These are phyloP conservation scores for Holothuria leucospilota DNA, from an alignment of 53 echinoderm and acorn worm species.

Conservation along the genomic window DNA sequence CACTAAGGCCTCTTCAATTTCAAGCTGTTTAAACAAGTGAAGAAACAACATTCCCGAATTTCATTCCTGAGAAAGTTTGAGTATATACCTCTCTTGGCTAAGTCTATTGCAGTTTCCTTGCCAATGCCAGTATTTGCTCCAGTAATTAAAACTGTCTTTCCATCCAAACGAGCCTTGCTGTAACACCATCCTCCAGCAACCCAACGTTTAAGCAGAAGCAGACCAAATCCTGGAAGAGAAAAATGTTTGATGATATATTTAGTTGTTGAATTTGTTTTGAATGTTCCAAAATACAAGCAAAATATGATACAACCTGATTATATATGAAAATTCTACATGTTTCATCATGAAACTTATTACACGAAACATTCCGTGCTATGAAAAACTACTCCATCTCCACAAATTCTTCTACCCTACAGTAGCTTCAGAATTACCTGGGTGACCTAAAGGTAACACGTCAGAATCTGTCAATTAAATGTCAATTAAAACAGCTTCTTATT, in stretches of 20 bases:
- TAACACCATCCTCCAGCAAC: conserved; percentile 62
- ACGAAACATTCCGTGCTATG: no score
- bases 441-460: no score
- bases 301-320: no score
- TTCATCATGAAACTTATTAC: no score
- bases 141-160: conserved; percentile 69
- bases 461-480: no score
- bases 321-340: no score
- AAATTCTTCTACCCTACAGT: no score
- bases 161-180: conserved; percentile 68
- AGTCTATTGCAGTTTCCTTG: conserved; percentile 67
- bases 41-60: not conserved
- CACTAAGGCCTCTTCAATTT: not conserved
- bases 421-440: no score
- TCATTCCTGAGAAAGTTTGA: not conserved
- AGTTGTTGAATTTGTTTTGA: not conserved
- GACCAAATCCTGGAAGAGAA: conserved; percentile 1
- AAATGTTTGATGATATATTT: not conserved
- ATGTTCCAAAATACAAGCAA: not conserved
- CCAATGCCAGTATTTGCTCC: conserved; percentile 80
- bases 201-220: conserved; percentile 22
- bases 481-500: no score
- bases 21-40: not conserved
- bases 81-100: conserved; percentile 68
- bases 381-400: no score